A percentile compares a stretch with the other conserved stretches of the same genome.
phyloP scores from a whole-genome alignment of 2,797 vertebrate genomes.

The Oceanodroma leucorhoa region DNA sequence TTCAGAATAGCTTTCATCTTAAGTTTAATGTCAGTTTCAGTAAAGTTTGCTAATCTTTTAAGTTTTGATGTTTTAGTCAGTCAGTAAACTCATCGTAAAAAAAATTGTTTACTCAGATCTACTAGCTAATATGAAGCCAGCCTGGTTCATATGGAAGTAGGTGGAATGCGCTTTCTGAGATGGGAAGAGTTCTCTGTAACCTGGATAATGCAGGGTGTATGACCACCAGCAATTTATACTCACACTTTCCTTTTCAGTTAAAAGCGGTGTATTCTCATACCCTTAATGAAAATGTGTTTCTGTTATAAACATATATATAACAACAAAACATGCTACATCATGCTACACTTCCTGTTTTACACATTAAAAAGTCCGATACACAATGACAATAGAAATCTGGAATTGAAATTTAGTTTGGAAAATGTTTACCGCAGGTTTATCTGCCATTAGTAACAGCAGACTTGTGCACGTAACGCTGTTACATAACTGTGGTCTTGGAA shows the following conservation, averaged over 20 bases:
- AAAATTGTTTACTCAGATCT: not conserved
- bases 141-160: not conserved
- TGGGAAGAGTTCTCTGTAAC: not conserved
- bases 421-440: not conserved
- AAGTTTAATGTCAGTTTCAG: not conserved
- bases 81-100: not conserved
- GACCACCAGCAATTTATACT: not conserved
- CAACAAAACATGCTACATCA: not conserved
- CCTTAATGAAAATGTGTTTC: not conserved
- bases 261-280: not conserved
- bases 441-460: not conserved
- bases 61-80: not conserved
- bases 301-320: not conserved
- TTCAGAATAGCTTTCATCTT: conserved; percentile 25
- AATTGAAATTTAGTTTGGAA: not conserved
- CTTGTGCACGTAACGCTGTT: not conserved
- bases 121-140: not conserved
- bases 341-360: not conserved
- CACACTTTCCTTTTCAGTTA: not conserved
- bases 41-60: conserved; percentile 25
- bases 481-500: not conserved
- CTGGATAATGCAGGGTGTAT: not conserved
- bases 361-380: not conserved
- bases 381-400: not conserved
- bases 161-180: not conserved